Percentiles rank a stretch among this genome's conserved stretches.
Evolutionary conservation across 1,140 invertebrate genomes (phyloP).

Genomic region (Eupeodes corollae): DNA sequence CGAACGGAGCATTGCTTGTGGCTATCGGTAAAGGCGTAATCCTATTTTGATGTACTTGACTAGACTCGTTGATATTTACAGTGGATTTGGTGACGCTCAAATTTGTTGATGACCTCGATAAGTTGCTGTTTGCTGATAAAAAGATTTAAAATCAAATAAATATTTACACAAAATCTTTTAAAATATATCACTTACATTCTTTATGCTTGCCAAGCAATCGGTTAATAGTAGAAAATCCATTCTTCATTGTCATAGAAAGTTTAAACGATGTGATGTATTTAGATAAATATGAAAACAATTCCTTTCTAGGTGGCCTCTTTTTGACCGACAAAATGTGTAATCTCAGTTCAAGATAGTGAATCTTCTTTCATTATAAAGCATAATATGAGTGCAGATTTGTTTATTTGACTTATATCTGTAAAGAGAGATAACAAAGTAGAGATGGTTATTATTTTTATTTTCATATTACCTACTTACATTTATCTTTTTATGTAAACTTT

Average conservation of each 20-base stretch:
- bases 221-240: conserved; percentile 35
- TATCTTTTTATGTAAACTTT: too few species aligned
- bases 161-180: background rate
- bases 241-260: conserved; percentile 17
- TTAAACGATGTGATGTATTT: too few species aligned
- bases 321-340: too few species aligned
- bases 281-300: too few species aligned
- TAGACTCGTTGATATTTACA: conserved; percentile 31
- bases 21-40: conserved; percentile 32
- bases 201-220: conserved; percentile 34
- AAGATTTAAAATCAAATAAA: background rate
- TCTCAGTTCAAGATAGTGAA: too few species aligned
- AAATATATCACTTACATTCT: conserved; percentile 19
- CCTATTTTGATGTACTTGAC: conserved; percentile 36
- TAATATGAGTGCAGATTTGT: too few species aligned
- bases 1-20: conserved; percentile 35
- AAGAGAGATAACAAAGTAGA: too few species aligned
- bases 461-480: too few species aligned
- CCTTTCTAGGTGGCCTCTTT: too few species aligned
- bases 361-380: too few species aligned
- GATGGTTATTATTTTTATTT: too few species aligned
- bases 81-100: conserved; percentile 25
- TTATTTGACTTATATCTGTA: too few species aligned
- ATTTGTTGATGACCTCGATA: conserved; percentile 35
- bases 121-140: conserved; percentile 21